A percentile compares a stretch with the other conserved stretches of the same genome.
These are phyloP conservation scores for Rhipidura dahli DNA, from an alignment of 2,113 vertebrate genomes.

Conservation along the genomic window DNA sequence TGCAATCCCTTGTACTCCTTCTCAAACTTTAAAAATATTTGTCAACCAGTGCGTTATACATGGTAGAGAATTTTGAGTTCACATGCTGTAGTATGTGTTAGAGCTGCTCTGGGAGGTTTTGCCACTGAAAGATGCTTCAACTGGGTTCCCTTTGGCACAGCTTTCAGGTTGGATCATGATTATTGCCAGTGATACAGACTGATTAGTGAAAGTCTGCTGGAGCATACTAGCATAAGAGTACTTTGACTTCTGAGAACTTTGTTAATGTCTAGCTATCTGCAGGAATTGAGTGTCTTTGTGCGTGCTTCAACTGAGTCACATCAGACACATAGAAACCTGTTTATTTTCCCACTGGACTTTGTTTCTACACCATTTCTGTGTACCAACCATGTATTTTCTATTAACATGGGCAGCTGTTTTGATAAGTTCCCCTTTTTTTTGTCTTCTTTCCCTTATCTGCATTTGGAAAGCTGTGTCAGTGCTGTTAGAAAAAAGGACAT, in stretches of 20 bases:
- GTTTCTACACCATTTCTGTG: not conserved
- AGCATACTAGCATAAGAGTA: not conserved
- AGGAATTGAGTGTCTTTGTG: fast-evolving
- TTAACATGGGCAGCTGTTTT: not conserved
- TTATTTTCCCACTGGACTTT: not conserved
- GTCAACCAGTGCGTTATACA: not conserved
- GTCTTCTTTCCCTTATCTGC: not conserved
- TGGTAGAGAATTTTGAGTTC: not conserved
- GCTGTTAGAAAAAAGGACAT: not conserved
- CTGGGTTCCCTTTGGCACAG: not conserved
- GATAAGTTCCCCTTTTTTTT: not conserved
- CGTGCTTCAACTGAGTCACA: not conserved
- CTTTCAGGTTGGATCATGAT: not conserved
- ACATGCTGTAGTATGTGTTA: not conserved
- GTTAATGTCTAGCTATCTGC: not conserved
- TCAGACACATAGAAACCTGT: not conserved
- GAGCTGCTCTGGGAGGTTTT: not conserved
- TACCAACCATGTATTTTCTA: not conserved
- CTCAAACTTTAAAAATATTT: not conserved
- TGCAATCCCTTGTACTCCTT: not conserved
- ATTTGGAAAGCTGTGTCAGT: not conserved
- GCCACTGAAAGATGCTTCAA: not conserved
- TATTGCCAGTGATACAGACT: not conserved
- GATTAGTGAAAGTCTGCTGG: not conserved
- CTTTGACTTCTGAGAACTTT: not conserved